Evolutionary conservation across 2,797 vertebrate species (phyloP).

Genomic region (Eremophila alpestris): DNA sequence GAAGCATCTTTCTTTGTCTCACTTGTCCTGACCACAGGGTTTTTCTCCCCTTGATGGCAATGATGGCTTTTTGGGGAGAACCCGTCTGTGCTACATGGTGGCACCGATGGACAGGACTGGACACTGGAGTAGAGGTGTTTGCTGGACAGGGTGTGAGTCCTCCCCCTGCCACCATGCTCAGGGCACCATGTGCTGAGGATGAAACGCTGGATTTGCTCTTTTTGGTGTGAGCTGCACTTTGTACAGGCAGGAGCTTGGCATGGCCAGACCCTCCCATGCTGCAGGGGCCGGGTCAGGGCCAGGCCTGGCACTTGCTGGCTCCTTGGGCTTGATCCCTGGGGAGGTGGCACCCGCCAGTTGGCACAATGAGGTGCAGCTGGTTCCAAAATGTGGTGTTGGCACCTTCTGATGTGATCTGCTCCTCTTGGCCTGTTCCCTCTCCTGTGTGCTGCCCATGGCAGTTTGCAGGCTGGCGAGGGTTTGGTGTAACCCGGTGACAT

Average conservation of each 20-base stretch:
- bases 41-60: background rate
- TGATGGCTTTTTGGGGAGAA: rapidly evolving
- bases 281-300: rapidly evolving
- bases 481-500: rapidly evolving
- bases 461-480: background rate
- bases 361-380: rapidly evolving
- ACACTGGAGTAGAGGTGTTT: rapidly evolving
- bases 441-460: rapidly evolving
- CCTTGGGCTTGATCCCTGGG: background rate
- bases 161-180: rapidly evolving
- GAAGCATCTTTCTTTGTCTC: constrained; percentile 46
- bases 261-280: rapidly evolving
- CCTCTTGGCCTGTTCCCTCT: background rate
- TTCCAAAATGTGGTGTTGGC: background rate
- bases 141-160: rapidly evolving
- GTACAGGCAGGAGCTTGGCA: background rate
- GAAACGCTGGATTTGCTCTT: background rate
- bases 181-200: rapidly evolving
- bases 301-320: rapidly evolving
- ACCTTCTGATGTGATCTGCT: background rate
- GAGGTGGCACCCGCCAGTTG: rapidly evolving
- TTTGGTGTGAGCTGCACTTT: background rate
- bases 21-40: background rate
- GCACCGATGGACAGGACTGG: background rate
- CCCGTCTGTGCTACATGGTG: rapidly evolving